Evolutionary conservation across 2,797 vertebrate species (phyloP), one percentile per base, ranked within the genome.

Genomic region (Microchirus variegatus): DNA sequence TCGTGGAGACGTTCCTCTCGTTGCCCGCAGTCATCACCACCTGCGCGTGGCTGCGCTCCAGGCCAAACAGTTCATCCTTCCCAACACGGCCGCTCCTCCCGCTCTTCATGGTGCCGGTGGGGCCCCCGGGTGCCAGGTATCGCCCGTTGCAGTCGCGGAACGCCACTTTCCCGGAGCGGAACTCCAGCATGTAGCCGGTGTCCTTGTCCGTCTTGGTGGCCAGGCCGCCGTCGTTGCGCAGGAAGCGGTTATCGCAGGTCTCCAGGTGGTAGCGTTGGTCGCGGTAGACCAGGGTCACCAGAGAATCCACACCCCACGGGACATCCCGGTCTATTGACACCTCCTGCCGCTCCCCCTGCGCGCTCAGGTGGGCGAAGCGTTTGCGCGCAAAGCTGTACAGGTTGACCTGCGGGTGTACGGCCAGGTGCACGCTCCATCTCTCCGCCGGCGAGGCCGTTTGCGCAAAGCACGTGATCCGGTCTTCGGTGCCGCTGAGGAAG

Each of bases 41-140:
- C 87, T 98, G 97, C 7, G 96, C 95, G 86, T 95, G 95, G 93
- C 96, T 98, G 84, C 96, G 95, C 81, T 98, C 96, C 53, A 98
- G 89, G 35, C 94, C 94, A 47, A 98, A 97, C 73, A 97, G 94
- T 85, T 99, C 97, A 40, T 98, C 97, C 89, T 98, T 97, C 66
- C 95, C 96, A 13, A 91, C 93, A 53, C 93, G 93, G 75, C 82
- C 77, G 87, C 89, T 92, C 77, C 91, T 97, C 53, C 96, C 96
- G 0, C 93, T 94, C 86, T 94, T 97, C 88, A 98, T 93, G 3
- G 95, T 95, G 26, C 97, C 97, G 50, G 92, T 94, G 63, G 97
- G 97, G 0, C 97, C 97, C 12, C 87, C 90, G 10, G 97, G 96
- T 1, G 95, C 93, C 59, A 99, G 90, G 90, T 97, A 98, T 69